A percentile compares a stretch with the other conserved stretches of the same genome.
phyloP scores from a whole-genome alignment of 2,888 invertebrate genomes.

The Ichneumon xanthorius region DNA sequence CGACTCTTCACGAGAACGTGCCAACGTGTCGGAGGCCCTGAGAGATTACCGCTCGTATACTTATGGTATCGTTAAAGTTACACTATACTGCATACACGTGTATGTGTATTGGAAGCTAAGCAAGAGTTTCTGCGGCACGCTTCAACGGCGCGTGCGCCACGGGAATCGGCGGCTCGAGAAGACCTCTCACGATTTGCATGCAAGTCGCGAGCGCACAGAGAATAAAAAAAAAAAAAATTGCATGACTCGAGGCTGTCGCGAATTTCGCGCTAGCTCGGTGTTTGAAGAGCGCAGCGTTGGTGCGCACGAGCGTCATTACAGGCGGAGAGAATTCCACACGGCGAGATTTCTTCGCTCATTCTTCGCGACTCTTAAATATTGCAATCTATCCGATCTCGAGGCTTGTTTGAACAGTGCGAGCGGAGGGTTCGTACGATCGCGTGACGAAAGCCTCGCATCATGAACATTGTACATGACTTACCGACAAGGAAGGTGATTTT shows the following conservation, averaged over 20 bases:
- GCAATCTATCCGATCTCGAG: background rate
- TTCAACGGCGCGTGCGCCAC: conserved; percentile 17
- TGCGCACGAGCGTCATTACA: conserved; percentile 38
- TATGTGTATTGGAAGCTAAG: conserved; percentile 13
- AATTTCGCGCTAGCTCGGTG: conserved; percentile 27
- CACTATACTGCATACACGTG: background rate
- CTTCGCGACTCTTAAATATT: background rate
- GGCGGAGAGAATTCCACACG: conserved; percentile 42
- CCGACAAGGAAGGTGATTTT: background rate
- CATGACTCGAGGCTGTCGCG: conserved; percentile 25
- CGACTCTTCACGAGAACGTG: conserved; percentile 45
- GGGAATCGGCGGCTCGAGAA: conserved; percentile 19
- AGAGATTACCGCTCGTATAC: conserved; percentile 44
- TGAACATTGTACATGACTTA: background rate
- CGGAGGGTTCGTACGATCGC: background rate
- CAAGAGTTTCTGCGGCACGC: conserved; percentile 26
- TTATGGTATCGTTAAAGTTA: conserved; percentile 26
- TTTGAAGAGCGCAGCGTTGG: conserved; percentile 16
- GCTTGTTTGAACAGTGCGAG: conserved; percentile 3
- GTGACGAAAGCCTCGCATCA: background rate
- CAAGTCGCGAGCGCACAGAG: background rate
- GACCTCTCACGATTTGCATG: conserved; percentile 59
- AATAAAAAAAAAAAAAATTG: conserved; percentile 28
- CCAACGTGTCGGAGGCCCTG: conserved; percentile 34
- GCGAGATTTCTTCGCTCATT: conserved; percentile 49